phyloP scores from a whole-genome alignment of 1,140 invertebrate genomes.

The Eufriesea mexicana region DNA sequence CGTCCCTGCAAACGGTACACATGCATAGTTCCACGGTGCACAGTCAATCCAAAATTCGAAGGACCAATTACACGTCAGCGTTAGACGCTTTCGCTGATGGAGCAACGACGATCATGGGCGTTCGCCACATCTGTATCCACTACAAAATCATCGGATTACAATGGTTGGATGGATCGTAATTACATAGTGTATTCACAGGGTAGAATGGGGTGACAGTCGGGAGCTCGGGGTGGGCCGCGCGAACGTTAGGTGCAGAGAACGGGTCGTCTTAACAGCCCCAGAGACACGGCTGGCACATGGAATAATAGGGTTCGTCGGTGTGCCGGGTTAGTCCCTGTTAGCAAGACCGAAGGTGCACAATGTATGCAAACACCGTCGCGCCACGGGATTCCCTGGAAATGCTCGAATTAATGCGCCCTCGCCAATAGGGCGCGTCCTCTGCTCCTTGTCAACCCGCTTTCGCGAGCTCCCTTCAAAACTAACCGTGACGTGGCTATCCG shows the following conservation, averaged over 20 bases:
- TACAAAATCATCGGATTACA: slow-evolving; percentile 68
- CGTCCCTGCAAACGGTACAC: too few species aligned
- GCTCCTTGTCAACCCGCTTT: slow-evolving; percentile 47
- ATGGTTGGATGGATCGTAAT: slow-evolving; percentile 70
- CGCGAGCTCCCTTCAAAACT: slow-evolving; percentile 39
- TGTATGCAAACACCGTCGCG: slow-evolving; percentile 76
- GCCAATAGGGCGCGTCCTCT: slow-evolving; percentile 50
- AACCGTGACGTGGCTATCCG: slow-evolving; percentile 44
- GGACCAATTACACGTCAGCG: not conserved
- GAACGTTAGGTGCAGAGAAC: slow-evolving; percentile 63
- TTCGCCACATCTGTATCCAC: slow-evolving; percentile 23
- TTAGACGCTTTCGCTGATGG: not conserved
- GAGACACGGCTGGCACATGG: slow-evolving; percentile 74
- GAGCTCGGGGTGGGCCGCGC: slow-evolving; percentile 42
- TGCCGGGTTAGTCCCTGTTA: slow-evolving; percentile 67
- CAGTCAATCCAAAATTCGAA: not conserved
- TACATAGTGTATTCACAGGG: slow-evolving; percentile 62
- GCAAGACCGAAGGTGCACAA: slow-evolving; percentile 71
- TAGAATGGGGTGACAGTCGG: slow-evolving; percentile 52
- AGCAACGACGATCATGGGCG: slow-evolving; percentile 9
- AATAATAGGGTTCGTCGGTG: slow-evolving; percentile 71
- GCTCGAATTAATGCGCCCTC: slow-evolving; percentile 71
- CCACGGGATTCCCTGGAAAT: slow-evolving; percentile 69
- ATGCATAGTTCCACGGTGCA: not conserved
- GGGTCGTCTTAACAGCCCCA: slow-evolving; percentile 74